Evolutionary conservation across 1,140 invertebrate species (phyloP).

Genomic region (Mizuhopecten yessoensis): DNA sequence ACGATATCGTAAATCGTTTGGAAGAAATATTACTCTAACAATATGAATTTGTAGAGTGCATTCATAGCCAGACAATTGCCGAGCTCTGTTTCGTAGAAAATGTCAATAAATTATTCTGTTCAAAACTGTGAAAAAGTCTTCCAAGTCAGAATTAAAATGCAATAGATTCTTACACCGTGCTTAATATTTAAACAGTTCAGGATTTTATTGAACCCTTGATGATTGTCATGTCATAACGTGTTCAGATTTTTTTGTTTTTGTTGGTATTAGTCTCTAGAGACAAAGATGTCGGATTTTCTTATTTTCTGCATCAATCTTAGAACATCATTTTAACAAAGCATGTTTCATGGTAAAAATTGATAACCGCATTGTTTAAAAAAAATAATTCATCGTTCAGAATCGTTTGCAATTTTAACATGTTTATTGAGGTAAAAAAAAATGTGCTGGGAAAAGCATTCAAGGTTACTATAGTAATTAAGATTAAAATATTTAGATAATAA

Average conservation of each 20-base stretch:
- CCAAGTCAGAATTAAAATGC: slow-evolving; percentile 26
- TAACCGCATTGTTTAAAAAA: too few species aligned
- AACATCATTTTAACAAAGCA: neutral
- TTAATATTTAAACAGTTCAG: neutral
- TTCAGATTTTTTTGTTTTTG: neutral
- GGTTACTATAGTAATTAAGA: too few species aligned
- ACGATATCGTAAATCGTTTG: slow-evolving; percentile 38
- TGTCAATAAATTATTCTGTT: neutral
- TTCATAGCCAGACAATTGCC: slow-evolving; percentile 7
- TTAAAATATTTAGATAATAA: too few species aligned
- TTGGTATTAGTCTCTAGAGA: neutral
- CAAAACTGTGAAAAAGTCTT: slow-evolving; percentile 20
- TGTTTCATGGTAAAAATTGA: too few species aligned
- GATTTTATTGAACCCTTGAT: neutral
- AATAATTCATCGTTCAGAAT: too few species aligned
- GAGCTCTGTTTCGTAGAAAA: neutral
- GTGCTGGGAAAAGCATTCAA: too few species aligned
- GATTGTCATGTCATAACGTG: neutral
- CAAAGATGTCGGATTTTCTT: neutral
- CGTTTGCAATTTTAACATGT: too few species aligned
- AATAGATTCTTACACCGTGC: neutral
- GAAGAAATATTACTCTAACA: slow-evolving; percentile 30
- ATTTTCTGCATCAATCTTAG: neutral
- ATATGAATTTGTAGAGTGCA: neutral
- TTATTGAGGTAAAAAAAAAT: too few species aligned